Base-by-base conservation (phyloP, 1,140 invertebrate species). In the Nebria ingens region DNA sequence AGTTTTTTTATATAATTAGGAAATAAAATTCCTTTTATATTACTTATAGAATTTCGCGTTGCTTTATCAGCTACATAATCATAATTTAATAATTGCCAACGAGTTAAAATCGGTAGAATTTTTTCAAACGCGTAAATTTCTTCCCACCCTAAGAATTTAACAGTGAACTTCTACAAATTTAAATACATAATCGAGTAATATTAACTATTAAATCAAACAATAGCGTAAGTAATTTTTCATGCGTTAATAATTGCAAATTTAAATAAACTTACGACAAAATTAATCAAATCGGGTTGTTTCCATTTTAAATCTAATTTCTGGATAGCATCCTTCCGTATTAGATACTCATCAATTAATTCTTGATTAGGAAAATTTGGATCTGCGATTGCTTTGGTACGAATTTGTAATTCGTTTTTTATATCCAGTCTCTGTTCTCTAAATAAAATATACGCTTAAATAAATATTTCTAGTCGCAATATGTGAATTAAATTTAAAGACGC, bases 61-160 rank as follows among this genome's bases (percentile, higher is more conserved):
- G 17, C 17, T 45, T 45, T 45, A 17, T 45, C 40, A 9, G 40
- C 9, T 9, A 45, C 40, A 17, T 12, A 6, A 34, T 56, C 22
- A 21, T 59, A 60, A 66, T 79, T 69, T 50, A 70, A 38, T 29
- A 84, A 61, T 61, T 84, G 83, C 84, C 85, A 87, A 49, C 86
- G 76, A 1, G 84, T 89, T 2, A 86, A 64, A 12, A 93, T 65
- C 0, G 87, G 85, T 53, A 91, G 74, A 58, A 89, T 82, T 70
- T 91, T 91, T 59, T 84, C 79, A 56, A 88, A 81, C 38, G 83
- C 77, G 65, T 91, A 89, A 19, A 81, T 75, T 64, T 83, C 78
- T n/a, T 82, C 77, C 89, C 89, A 93, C 55, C 75, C 73, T 38
- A 90, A 65, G 62, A 83, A 77, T 53, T 71, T 73, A 0, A 71